Evolutionary conservation across 2,113 vertebrate genomes (phyloP).

Genomic region (Neotoma lepida): DNA sequence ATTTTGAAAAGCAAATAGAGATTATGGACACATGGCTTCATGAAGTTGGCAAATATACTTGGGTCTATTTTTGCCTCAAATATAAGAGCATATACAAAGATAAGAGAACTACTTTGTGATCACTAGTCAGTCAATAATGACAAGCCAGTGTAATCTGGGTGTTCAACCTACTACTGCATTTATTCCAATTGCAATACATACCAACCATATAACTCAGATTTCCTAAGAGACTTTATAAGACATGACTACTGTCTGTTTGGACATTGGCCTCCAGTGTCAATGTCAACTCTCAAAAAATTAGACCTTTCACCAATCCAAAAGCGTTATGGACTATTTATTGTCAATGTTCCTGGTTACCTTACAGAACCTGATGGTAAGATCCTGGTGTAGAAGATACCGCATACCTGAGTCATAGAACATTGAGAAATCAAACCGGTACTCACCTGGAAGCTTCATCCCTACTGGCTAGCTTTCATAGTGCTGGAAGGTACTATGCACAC

Average conservation of each 20-base stretch:
- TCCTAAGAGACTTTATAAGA: not conserved
- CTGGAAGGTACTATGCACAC: not conserved
- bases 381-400: not conserved
- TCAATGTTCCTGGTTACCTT: not conserved
- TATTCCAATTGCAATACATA: not conserved
- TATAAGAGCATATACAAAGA: conserved; percentile 12
- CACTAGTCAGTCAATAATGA: not conserved
- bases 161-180: not conserved
- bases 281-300: not conserved
- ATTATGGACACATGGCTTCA: not conserved
- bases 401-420: not conserved
- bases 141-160: not conserved
- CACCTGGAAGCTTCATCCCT: not conserved
- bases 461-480: not conserved
- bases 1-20: conserved; percentile 16
- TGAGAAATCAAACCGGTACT: not conserved
- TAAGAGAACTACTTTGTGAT: not conserved
- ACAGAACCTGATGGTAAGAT: not conserved
- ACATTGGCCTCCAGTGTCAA: not conserved
- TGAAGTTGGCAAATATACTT: not conserved
- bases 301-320: not conserved
- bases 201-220: not conserved
- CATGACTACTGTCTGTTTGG: not conserved
- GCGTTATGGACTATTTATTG: not conserved
- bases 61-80: conserved; percentile 57